phyloP scores from a whole-genome alignment of 2,888 invertebrate genomes.

The Phyllotreta cruciferae region DNA sequence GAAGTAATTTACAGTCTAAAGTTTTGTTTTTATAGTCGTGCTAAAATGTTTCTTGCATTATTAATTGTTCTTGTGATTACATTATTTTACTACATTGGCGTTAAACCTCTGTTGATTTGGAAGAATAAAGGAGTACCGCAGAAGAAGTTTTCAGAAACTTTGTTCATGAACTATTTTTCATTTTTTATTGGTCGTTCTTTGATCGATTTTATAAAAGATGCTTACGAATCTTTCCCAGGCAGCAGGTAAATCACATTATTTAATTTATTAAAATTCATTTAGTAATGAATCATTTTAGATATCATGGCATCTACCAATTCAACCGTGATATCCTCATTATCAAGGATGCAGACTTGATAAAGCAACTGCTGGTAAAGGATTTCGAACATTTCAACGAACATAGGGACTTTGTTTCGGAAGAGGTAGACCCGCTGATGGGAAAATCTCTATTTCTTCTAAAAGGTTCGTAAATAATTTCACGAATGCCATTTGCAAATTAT shows the following conservation, averaged over 20 bases:
- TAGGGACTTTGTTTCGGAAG: conserved; percentile 19
- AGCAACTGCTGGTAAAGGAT: conserved; percentile 24
- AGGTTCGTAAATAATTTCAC: conserved; percentile 10
- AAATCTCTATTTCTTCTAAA: conserved; percentile 49
- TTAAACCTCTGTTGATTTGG: conserved; percentile 43
- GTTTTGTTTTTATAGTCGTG: too few species aligned
- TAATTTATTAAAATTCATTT: neutral
- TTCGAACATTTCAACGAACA: conserved; percentile 30
- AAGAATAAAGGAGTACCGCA: conserved; percentile 43
- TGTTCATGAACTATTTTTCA: conserved; percentile 35
- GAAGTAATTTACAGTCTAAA: neutral
- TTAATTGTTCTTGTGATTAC: neutral
- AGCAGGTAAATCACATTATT: neutral
- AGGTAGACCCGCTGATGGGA: conserved; percentile 19
- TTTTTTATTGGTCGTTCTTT: conserved; percentile 23
- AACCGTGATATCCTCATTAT: conserved; percentile 16
- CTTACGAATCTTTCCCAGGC: neutral
- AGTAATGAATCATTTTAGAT: conserved; percentile 10
- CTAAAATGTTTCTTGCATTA: conserved; percentile 4
- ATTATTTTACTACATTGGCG: conserved; percentile 34
- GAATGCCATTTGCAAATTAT: too few species aligned
- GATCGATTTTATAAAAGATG: neutral
- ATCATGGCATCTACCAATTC: conserved; percentile 26
- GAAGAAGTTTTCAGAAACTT: conserved; percentile 30
- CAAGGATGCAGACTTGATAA: conserved; percentile 20